Conservation (phyloP, 2,888 invertebrate species). For the Plusia festucae region DNA sequence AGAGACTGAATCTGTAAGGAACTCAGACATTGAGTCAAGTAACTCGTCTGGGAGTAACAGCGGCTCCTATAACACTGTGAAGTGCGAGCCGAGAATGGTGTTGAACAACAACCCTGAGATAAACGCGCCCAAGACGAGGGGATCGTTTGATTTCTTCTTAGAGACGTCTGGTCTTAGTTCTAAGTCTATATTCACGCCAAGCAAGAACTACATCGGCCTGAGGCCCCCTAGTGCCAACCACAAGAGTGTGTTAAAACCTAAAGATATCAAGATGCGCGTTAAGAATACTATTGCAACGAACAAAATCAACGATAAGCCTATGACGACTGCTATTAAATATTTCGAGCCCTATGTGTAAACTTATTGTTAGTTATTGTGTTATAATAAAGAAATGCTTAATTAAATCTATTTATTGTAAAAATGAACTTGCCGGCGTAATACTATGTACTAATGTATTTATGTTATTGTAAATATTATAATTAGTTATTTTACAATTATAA, state of each 20-base stretch:
- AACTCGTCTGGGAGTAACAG: slow-evolving; percentile 88
- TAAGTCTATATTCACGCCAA: slow-evolving; percentile 92
- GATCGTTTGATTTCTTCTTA: slow-evolving; percentile 92
- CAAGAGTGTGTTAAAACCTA: slow-evolving; percentile 93
- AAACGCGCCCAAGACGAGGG: slow-evolving; percentile 80
- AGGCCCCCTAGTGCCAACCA: slow-evolving; percentile 92
- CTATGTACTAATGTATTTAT: slow-evolving; percentile 81
- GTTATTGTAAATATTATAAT: slow-evolving; percentile 80
- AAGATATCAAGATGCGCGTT: slow-evolving; percentile 93
- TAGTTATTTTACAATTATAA: slow-evolving; percentile 78
- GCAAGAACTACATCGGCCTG: slow-evolving; percentile 75
- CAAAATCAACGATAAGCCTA: slow-evolving; percentile 88
- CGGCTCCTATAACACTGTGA: slow-evolving; percentile 84
- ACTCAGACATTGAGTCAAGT: slow-evolving; percentile 92
- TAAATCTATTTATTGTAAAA: slow-evolving; percentile 85
- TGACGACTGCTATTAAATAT: slow-evolving; percentile 89
- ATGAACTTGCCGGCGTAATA: slow-evolving; percentile 88
- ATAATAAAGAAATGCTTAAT: slow-evolving; percentile 74
- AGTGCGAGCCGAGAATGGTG: slow-evolving; percentile 83
- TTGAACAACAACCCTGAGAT: slow-evolving; percentile 71
- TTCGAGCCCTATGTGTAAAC: slow-evolving; percentile 87
- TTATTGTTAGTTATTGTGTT: slow-evolving; percentile 62
- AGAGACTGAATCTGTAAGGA: slow-evolving; percentile 90
- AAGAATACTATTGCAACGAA: slow-evolving; percentile 90
- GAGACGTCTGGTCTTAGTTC: slow-evolving; percentile 94